Percentiles rank a stretch among this genome's conserved stretches.
Evolutionary conservation across 2,113 vertebrate species (phyloP).

Genomic region (Potamarius usumacintae): DNA sequence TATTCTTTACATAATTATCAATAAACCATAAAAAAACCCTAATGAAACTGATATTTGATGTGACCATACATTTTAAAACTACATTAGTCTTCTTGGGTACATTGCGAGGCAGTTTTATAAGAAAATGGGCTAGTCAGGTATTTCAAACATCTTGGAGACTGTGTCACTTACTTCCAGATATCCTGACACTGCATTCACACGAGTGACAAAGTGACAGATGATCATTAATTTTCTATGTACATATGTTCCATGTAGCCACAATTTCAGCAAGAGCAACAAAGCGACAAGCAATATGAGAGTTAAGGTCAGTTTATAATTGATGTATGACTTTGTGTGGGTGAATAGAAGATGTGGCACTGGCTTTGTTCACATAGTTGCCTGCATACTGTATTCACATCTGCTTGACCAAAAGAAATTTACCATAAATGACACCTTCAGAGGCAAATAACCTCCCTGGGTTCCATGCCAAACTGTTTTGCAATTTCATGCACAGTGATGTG

Average conservation of each 20-base stretch:
- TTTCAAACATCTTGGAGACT: background rate
- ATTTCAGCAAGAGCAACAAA: background rate
- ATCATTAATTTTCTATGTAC: background rate
- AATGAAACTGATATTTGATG: background rate
- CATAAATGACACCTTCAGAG: too few species aligned
- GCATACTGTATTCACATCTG: background rate
- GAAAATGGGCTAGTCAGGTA: background rate
- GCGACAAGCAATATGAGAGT: background rate
- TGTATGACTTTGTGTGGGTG: background rate
- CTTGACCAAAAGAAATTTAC: background rate
- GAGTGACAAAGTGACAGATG: background rate
- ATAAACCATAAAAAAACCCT: background rate
- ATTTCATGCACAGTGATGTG: too few species aligned
- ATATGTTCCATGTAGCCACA: background rate
- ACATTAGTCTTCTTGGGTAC: background rate
- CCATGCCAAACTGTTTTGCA: background rate
- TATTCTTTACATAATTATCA: background rate
- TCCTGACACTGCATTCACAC: too few species aligned
- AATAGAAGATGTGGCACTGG: background rate
- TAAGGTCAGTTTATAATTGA: background rate
- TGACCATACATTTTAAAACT: background rate
- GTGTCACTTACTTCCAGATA: background rate
- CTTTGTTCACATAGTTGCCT: background rate
- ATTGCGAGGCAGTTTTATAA: too few species aligned
- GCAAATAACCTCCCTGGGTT: too few species aligned